These are phyloP conservation scores for Halotydeus destructor DNA, from an alignment of 1,140 invertebrate species.

Conservation along the genomic window DNA sequence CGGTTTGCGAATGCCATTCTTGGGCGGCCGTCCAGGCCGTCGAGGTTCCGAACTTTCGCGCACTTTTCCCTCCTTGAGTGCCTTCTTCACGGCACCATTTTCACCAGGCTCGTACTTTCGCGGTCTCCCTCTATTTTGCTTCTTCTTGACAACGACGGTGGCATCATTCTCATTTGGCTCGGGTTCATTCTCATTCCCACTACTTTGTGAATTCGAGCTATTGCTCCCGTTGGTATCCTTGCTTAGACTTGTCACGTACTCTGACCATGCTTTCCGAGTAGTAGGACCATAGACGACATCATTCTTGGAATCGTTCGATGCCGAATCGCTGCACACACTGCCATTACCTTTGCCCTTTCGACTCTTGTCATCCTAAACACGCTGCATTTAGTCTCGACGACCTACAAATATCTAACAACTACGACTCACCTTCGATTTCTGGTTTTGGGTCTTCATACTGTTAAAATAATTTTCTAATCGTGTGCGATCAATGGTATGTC, in stretches of 20 bases:
- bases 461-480: conserved; percentile 90
- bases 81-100: conserved; percentile 22
- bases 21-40: conserved; percentile 27
- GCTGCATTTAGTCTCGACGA: background rate
- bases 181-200: conserved; percentile 12
- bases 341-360: conserved; percentile 24
- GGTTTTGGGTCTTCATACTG: conserved; percentile 52
- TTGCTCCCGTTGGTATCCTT: conserved; percentile 23
- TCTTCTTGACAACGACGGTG: conserved; percentile 19
- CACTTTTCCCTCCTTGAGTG: conserved; percentile 1
- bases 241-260: conserved; percentile 36
- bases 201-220: conserved; percentile 12
- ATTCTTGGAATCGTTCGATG: conserved; percentile 22
- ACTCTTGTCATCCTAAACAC: conserved; percentile 17
- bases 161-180: background rate
- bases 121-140: conserved; percentile 27
- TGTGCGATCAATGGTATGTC: conserved; percentile 86
- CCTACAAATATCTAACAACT: conserved; percentile 1
- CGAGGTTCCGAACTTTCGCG: background rate
- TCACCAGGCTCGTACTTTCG: conserved; percentile 17
- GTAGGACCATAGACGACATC: conserved; percentile 34
- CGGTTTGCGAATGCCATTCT: conserved; percentile 26
- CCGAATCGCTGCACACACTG: conserved; percentile 18
- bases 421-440: conserved; percentile 29
- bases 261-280: conserved; percentile 47